Conservation (phyloP, 2,888 invertebrate species). For the Megamerina dolium region DNA sequence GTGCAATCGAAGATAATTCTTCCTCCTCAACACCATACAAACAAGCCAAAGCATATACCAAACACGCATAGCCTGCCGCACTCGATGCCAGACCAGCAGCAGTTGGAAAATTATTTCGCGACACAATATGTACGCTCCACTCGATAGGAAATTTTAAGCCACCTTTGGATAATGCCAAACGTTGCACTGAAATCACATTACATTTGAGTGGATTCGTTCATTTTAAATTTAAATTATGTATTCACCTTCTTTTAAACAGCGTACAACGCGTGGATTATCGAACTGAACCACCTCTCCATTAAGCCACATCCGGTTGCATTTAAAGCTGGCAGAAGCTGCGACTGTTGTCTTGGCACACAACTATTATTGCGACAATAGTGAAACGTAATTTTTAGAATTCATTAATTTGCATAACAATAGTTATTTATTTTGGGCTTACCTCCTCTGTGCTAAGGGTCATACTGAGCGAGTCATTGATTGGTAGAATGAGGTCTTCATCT, state of each 20-base stretch:
- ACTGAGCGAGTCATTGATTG: constrained; percentile 94
- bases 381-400: no score
- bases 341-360: constrained; percentile 90
- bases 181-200: constrained; percentile 36
- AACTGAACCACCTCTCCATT: constrained; percentile 78
- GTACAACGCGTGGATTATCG: constrained; percentile 65
- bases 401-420: background rate
- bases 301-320: constrained; percentile 77
- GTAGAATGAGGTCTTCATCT: constrained; percentile 85
- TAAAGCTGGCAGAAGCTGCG: constrained; percentile 64
- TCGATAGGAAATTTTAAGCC: constrained; percentile 45
- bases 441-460: constrained; percentile 78
- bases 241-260: constrained; percentile 71
- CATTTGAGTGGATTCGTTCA: background rate
- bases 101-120: constrained; percentile 96
- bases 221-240: background rate
- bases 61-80: constrained; percentile 95
- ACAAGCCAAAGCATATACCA: constrained; percentile 73
- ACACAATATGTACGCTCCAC: constrained; percentile 77
- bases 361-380: no score
- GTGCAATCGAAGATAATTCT: constrained; percentile 71
- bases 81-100: constrained; percentile 97
- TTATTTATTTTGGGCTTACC: constrained; percentile 49
- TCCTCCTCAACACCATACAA: constrained; percentile 69
- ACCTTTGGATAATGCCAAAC: constrained; percentile 32